Conservation (phyloP, 2,113 vertebrate genomes). For the Pipa parva region DNA sequence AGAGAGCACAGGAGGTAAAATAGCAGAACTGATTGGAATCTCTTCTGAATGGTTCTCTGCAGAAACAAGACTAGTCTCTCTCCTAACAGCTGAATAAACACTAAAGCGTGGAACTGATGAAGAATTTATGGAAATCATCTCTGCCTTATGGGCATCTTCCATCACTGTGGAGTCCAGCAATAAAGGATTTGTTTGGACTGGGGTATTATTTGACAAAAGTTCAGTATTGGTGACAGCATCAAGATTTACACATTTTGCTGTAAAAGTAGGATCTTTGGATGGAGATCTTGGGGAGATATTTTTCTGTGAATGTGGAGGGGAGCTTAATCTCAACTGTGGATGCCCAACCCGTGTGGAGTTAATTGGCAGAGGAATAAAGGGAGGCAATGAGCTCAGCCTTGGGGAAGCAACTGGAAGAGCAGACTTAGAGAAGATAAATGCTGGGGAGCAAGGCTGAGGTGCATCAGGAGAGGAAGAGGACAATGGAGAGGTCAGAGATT, state of each 20-base stretch:
- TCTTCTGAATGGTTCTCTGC: too few species aligned
- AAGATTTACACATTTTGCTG: background rate
- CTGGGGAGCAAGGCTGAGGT: slow-evolving; percentile 14
- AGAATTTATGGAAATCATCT: slow-evolving; percentile 3
- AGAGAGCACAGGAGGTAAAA: too few species aligned
- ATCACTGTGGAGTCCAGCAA: background rate
- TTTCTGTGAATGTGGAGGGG: background rate
- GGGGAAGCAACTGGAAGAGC: slow-evolving; percentile 14
- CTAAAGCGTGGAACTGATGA: background rate
- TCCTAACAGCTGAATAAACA: too few species aligned
- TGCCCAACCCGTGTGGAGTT: background rate
- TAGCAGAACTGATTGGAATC: too few species aligned
- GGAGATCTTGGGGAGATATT: background rate
- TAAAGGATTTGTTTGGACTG: background rate
- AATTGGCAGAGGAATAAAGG: slow-evolving; percentile 29
- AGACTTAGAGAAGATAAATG: slow-evolving; percentile 35
- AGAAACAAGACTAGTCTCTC: too few species aligned
- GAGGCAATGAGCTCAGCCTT: slow-evolving; percentile 17
- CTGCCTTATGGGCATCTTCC: background rate
- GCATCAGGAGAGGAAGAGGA: background rate
- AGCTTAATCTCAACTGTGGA: background rate
- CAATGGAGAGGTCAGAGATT: background rate
- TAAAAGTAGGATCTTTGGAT: background rate
- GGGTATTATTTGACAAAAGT: background rate
- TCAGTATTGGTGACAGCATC: background rate